Base-by-base conservation (phyloP, 2,797 vertebrate genomes). In the Pogoniulus pusillus region DNA sequence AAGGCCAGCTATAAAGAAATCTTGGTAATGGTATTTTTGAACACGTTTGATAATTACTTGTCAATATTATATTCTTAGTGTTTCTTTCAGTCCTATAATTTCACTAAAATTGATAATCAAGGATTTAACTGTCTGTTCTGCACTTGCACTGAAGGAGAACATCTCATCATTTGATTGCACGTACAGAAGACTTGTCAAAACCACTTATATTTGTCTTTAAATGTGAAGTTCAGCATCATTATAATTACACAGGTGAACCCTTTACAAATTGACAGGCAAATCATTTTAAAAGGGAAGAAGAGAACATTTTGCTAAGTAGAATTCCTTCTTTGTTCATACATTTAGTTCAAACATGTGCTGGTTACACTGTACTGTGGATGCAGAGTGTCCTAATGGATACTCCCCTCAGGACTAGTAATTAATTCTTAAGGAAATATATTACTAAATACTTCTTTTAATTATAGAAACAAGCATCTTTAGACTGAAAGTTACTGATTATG, bases 201-300 rank as follows among this genome's bases (percentile, higher is more conserved):
- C 41, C 55, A 73, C 80, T 95, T 81, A 27, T 6, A 63, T 81
- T 75, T 93, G 18, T 64, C 64, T 89, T 82, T 82, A 70, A 84
- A 90, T 4, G 7, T 45, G 71, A 90, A 54, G 23, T 77, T 90
- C 84, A 91, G 9, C 64, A 79, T 65, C 51, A 10, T 57, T 51
- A n/a, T 82, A 68, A 88, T 91, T 84, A 84, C n/a, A 70, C 80
- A 89, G 77, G 64, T 91, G 87, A 86, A 58, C 41, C 43, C 49
- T 73, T 60, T 68, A 64, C 49, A 60, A 85, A 51, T 2, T 82
- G 68, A 71, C 35, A 74, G 45, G 39, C 16, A 63, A 81, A 63
- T 76, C 1, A 12, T 75, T 79, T 87, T 80, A 35, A 82, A 87
- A 81, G 4, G 32, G 34, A 57, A 68, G 54, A 57, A 68, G 54